Base-by-base conservation (phyloP, 1,140 invertebrate species). In the Drosophila nikananu region DNA sequence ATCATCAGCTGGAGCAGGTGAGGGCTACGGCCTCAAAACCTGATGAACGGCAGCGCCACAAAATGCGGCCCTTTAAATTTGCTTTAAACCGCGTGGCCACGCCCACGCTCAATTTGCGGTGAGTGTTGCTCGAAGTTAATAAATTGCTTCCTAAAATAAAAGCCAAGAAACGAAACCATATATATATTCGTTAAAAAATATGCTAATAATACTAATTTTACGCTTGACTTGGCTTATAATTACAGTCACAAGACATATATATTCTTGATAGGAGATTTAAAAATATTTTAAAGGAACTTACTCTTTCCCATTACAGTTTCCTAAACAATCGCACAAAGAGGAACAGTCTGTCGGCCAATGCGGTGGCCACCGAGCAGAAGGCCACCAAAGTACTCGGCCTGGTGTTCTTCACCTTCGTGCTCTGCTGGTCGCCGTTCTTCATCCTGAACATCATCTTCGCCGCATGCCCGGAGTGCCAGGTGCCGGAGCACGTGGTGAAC, bases 391-490 rank as follows among this genome's bases (percentile, higher is more conserved):
- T 98, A 0, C 94, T 98, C 2, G 97, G 97, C 2, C 93, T 98
- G 4, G 97, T 98, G 0, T 98, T 98, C 93, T 97, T 97, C 93
- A 97, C 97, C 0, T 98, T 98, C 92, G 97, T 98, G 15, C 93
- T 98, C 6, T 97, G 97, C 87, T 98, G 97, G 97, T 95, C 97
- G 3, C 97, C 97, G 1, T 98, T 98, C 93, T 98, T 98, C 93
- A 94, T 97, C 27, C 94, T 97, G 44, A 98, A 98, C 93, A 96
- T 98, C 17, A 92, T 97, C 12, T 96, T 97, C 75, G 96, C 96
- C 8, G 94, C 96, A 2, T 97, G 96, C 86, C 96, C 96, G 0
- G 94, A 94, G 48, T 96, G 96, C 86, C 92, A 95, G 52, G 96
- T 97, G 19, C 95, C 96, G 32, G 95, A 95, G 93, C 87, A 93